Evolutionary conservation across 1,140 invertebrate genomes (phyloP).

Genomic region (Yoshiicerus persimilis): DNA sequence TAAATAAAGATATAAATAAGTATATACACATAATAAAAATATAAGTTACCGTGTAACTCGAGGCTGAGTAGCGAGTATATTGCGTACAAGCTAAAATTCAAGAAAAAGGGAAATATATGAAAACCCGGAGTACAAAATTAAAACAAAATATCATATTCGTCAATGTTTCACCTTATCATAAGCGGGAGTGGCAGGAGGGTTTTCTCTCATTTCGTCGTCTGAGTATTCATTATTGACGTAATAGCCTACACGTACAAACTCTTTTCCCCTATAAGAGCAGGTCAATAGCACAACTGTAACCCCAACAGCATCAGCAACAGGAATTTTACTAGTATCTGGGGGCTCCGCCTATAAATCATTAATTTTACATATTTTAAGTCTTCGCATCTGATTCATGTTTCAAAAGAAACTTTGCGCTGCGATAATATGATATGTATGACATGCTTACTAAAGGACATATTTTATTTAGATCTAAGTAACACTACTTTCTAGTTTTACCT

Average conservation of each 20-base stretch:
- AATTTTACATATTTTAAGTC: no score
- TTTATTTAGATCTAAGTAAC: no score
- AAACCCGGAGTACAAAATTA: slow-evolving; percentile 20
- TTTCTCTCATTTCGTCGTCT: slow-evolving; percentile 86
- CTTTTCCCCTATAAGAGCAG: slow-evolving; percentile 88
- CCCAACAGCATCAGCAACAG: slow-evolving; percentile 91
- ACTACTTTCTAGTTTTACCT: no score
- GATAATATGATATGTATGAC: no score
- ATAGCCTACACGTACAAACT: slow-evolving; percentile 97
- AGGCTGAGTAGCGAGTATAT: slow-evolving; percentile 91
- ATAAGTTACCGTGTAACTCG: slow-evolving; percentile 81
- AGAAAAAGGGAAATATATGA: no score
- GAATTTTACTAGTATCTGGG: slow-evolving; percentile 90
- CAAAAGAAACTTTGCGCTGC: no score
- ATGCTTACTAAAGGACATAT: no score
- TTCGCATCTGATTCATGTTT: no score
- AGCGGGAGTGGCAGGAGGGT: slow-evolving; percentile 85
- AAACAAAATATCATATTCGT: neutral
- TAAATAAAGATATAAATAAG: no score
- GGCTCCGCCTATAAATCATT: slow-evolving; percentile 77
- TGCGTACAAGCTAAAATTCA: slow-evolving; percentile 80
- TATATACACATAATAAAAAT: no score
- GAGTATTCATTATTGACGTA: slow-evolving; percentile 98
- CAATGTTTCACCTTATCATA: slow-evolving; percentile 78
- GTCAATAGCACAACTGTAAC: slow-evolving; percentile 96